Evolutionary conservation across 2,888 invertebrate genomes (phyloP), one percentile per base, ranked within the genome.

Genomic region (Epinotia brunnichana): DNA sequence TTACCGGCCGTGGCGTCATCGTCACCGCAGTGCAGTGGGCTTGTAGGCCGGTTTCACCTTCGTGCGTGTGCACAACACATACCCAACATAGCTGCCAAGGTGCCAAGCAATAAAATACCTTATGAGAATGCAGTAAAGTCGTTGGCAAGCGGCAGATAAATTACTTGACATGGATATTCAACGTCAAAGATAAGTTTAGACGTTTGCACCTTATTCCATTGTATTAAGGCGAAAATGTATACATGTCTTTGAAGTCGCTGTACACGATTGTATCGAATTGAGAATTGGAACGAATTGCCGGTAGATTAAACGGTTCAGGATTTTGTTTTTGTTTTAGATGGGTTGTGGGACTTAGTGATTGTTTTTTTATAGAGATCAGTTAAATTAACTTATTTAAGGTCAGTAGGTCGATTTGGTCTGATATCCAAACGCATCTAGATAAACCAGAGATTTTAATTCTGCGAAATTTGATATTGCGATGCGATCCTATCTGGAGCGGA

Each of bases 21-120:
- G 68, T 72, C 72, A 72, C 62, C 56, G 56, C 68, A 68, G 68
- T 72, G 72, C 72, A 72, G 61, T 72, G 67, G 54, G 71, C 60
- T 61, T 71, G 60, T 71, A 44, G 66, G 72, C 61, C 72, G 56
- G 68, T 72, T 72, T 67, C 72, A 72, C 72, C 71, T 72, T 72
- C 61, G 13, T 61, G 67, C 70, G 59, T 59, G 44, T 13, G 48
- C 68, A 71, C 72, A 72, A n/a, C n/a, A n/a, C n/a, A n/a, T 56
- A 68, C n/a, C 54, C 24, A 17, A 9, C 29, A 29, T 48, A 57
- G 7, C 2, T 1, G 17, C 56, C 17, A 39, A 57, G 7, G 1
- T 1, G 17, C 56, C 17, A 39, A 39, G 39, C 15, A 21, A 64
- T n/a, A 64, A 64, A n/a, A 19, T n/a, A 54, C 64, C 54, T 54